Conservation (phyloP, 2,797 vertebrate species). For the Ctenochaetus hawaiiensis region DNA sequence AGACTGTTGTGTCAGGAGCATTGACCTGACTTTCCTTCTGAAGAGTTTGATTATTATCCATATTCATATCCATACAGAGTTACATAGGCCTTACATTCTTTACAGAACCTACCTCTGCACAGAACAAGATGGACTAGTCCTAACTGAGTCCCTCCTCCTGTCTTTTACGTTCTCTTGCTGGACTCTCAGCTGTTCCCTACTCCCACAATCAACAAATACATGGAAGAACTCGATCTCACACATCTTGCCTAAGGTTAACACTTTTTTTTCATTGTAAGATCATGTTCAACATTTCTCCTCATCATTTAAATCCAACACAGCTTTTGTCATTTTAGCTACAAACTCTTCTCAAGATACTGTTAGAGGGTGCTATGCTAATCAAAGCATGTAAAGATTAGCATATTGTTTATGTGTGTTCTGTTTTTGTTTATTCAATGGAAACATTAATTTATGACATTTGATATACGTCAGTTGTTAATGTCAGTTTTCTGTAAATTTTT, state of each 20-base stretch:
- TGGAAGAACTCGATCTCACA: conserved; percentile 61
- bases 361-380: conserved; percentile 23
- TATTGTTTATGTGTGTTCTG: not conserved
- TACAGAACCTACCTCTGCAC: conserved; percentile 43
- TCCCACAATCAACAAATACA: conserved; percentile 57
- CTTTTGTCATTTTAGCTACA: conserved; percentile 19
- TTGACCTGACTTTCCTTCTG: conserved; percentile 1
- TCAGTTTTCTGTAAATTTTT: not conserved
- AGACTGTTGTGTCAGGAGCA: conserved; percentile 30
- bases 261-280: conserved; percentile 45
- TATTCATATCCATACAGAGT: not conserved
- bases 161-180: conserved; percentile 57
- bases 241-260: conserved; percentile 58
- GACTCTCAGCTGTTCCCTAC: conserved; percentile 54
- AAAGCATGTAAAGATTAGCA: not conserved
- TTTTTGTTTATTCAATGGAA: not conserved
- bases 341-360: not conserved
- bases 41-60: conserved; percentile 9
- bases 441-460: not conserved
- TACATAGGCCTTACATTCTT: conserved; percentile 17
- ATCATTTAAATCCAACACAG: conserved; percentile 2
- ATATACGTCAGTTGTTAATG: not conserved
- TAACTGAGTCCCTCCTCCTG: conserved; percentile 67
- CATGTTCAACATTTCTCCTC: conserved; percentile 21
- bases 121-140: conserved; percentile 62